These are phyloP conservation scores for Oeneis ivallda DNA, from an alignment of 2,888 invertebrate genomes.

Conservation along the genomic window DNA sequence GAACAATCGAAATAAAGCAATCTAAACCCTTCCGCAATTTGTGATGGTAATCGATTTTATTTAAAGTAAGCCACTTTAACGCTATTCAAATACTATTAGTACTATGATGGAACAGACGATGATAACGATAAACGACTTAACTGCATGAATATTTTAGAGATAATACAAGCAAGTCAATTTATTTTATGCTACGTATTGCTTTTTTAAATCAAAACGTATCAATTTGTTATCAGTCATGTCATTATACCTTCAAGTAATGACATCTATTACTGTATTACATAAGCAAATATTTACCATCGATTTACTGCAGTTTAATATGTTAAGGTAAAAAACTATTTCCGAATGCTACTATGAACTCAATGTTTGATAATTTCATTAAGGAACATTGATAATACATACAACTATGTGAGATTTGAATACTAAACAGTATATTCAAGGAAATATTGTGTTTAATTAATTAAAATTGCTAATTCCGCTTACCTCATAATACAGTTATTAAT, in stretches of 20 bases:
- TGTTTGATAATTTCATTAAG: conserved; percentile 8
- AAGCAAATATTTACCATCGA: conserved; percentile 9
- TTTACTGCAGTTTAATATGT: not conserved
- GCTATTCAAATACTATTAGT: not conserved
- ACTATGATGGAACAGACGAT: not conserved
- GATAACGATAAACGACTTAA: conserved; percentile 1
- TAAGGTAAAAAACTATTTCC: conserved; percentile 12
- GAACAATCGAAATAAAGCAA: too few relatives aligned
- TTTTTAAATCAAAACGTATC: not conserved
- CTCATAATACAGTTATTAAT: not conserved
- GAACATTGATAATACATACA: not conserved
- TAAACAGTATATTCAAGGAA: conserved; percentile 7
- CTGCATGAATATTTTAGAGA: not conserved
- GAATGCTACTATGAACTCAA: not conserved
- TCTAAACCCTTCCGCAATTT: too few relatives aligned
- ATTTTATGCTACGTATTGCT: conserved; percentile 5
- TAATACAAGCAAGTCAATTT: not conserved
- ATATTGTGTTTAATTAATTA: conserved; percentile 5
- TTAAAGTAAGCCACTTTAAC: not conserved
- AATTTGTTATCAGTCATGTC: not conserved
- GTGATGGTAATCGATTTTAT: not conserved
- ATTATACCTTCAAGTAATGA: conserved; percentile 3
- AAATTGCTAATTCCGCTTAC: not conserved
- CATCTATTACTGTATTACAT: not conserved
- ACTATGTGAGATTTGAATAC: not conserved